A percentile compares a stretch with the other conserved stretches of the same genome.
phyloP scores from a whole-genome alignment of 2,888 invertebrate species.

The Escarpia spicata region DNA sequence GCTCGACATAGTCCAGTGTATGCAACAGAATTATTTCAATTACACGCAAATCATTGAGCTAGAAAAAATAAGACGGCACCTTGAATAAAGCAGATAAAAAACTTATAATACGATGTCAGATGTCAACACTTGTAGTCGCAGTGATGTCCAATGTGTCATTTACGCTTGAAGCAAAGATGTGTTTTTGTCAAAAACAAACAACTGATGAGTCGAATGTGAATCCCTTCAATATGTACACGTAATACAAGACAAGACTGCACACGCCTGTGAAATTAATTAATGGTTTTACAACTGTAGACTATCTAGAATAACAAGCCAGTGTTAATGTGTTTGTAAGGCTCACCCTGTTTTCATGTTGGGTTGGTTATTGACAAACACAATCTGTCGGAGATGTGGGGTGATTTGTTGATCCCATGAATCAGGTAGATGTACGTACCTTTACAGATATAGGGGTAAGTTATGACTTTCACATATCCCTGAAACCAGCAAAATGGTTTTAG shows the following conservation, averaged over 20 bases:
- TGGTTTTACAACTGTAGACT: not conserved
- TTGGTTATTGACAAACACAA: not conserved
- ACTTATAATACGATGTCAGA: not conserved
- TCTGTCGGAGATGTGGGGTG: not conserved
- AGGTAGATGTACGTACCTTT: not conserved
- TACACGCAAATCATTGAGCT: not conserved
- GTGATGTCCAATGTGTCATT: too few relatives aligned
- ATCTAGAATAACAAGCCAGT: not conserved
- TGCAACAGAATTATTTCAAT: not conserved
- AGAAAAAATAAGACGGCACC: not conserved
- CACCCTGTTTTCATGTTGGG: too few relatives aligned
- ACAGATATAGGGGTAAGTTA: not conserved
- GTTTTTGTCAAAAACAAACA: too few relatives aligned
- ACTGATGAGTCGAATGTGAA: too few relatives aligned
- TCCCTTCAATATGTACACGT: not conserved
- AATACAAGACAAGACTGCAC: not conserved
- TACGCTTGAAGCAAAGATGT: too few relatives aligned
- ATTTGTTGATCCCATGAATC: not conserved
- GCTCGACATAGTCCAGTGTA: not conserved
- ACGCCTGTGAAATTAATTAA: not conserved
- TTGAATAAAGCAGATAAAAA: not conserved
- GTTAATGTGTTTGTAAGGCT: not conserved
- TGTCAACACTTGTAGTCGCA: too few relatives aligned
- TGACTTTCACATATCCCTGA: not conserved
- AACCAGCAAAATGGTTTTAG: not conserved